These are phyloP conservation scores for Drosophila sordidula DNA, from an alignment of 2,888 invertebrate species.

Conservation along the genomic window DNA sequence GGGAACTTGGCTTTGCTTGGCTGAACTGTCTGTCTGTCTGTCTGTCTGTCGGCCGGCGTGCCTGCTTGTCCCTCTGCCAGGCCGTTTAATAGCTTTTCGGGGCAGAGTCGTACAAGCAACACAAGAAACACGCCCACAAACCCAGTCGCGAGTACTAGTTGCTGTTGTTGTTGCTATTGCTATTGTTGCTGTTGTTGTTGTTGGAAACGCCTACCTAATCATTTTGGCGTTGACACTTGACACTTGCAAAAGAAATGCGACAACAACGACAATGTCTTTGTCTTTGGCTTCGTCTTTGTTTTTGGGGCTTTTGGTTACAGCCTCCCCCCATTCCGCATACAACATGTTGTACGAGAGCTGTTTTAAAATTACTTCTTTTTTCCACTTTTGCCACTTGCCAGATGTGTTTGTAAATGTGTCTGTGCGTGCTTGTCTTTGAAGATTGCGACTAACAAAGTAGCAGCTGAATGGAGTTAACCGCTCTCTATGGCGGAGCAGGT, in stretches of 20 bases:
- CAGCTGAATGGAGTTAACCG: constrained; percentile 11
- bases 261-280: constrained; percentile 38
- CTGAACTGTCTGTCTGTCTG: constrained; percentile 11
- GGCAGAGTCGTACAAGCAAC: constrained; percentile 39
- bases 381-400: constrained; percentile 47
- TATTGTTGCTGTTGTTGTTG: constrained; percentile 37
- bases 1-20: neutral
- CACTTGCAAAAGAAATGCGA: constrained; percentile 68
- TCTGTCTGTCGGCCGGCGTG: neutral
- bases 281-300: constrained; percentile 26
- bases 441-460: constrained; percentile 41
- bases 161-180: constrained; percentile 21
- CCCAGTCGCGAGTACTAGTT: constrained; percentile 45
- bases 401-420: constrained; percentile 37
- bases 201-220: constrained; percentile 75
- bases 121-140: constrained; percentile 51
- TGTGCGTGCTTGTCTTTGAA: constrained; percentile 45
- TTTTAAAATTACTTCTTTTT: constrained; percentile 42
- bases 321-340: constrained; percentile 45
- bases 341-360: constrained; percentile 53
- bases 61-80: constrained; percentile 19
- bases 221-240: constrained; percentile 78
- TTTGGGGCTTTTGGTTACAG: constrained; percentile 1
- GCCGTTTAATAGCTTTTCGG: constrained; percentile 56
- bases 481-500: neutral